Evolutionary conservation across 2,113 vertebrate genomes (phyloP).

Genomic region (Osmerus mordax): DNA sequence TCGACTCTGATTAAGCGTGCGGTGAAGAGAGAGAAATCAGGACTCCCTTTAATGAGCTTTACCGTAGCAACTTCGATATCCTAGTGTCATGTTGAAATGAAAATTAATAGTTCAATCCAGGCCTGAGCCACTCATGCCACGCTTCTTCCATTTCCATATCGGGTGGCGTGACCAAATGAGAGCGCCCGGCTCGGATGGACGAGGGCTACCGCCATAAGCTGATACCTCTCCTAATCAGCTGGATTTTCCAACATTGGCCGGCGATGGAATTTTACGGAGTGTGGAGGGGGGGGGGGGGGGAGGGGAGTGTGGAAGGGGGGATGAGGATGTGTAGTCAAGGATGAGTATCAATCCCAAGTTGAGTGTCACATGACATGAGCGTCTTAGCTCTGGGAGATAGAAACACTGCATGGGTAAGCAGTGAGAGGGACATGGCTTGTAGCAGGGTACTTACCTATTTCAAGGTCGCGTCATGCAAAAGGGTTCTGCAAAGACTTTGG

Average conservation of each 20-base stretch:
- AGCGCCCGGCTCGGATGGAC: constrained; percentile 54
- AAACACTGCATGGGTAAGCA: constrained; percentile 14
- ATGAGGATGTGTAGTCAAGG: constrained; percentile 32
- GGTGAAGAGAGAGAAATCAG: constrained; percentile 42
- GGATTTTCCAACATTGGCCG: constrained; percentile 62
- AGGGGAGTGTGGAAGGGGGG: not conserved
- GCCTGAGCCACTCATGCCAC: constrained; percentile 52
- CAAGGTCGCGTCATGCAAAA: not conserved
- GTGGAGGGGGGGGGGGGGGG: not conserved
- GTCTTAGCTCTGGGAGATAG: constrained; percentile 35
- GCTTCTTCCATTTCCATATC: constrained; percentile 73
- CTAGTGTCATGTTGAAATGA: constrained; percentile 78
- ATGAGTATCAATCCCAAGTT: constrained; percentile 41
- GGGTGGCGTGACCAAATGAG: constrained; percentile 78
- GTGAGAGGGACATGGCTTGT: constrained; percentile 30
- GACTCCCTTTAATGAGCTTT: constrained; percentile 64
- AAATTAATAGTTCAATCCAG: constrained; percentile 74
- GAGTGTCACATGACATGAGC: constrained; percentile 46
- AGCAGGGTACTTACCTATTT: constrained; percentile 39
- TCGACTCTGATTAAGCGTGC: constrained; percentile 57
- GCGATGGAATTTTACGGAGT: constrained; percentile 37
- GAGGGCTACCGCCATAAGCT: constrained; percentile 59
- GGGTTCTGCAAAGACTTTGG: not conserved
- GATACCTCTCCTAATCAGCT: constrained; percentile 75
- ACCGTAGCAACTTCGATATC: constrained; percentile 73